Conservation (phyloP, 2,113 vertebrate species). For the Notothenia rossii region DNA sequence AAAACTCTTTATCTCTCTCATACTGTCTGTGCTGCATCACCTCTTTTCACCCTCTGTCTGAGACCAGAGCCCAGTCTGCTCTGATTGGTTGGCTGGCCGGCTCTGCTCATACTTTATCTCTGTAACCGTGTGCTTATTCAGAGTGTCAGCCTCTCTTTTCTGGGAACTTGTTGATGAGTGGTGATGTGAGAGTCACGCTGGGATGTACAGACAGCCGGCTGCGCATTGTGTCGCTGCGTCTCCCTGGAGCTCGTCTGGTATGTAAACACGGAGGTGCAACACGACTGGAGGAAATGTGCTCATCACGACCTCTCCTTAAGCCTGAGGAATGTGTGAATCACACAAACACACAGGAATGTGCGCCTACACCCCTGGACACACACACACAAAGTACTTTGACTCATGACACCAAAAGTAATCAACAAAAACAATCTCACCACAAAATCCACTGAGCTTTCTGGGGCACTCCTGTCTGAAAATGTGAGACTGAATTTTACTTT, state of each 20-base stretch:
- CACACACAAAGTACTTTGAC: too few relatives aligned
- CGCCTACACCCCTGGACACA: conserved; percentile 43
- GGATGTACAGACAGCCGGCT: conserved; percentile 46
- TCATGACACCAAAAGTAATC: too few relatives aligned
- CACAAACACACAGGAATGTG: conserved; percentile 57
- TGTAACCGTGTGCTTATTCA: too few relatives aligned
- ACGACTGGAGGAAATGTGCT: conserved; percentile 62
- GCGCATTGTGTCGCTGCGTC: conserved; percentile 54
- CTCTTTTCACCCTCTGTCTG: too few relatives aligned
- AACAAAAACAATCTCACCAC: not conserved
- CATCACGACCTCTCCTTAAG: conserved; percentile 67
- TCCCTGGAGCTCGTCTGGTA: conserved; percentile 69
- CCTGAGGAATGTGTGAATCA: conserved; percentile 72
- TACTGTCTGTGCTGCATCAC: too few relatives aligned
- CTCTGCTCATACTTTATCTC: too few relatives aligned
- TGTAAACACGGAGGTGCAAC: conserved; percentile 69
- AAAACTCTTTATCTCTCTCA: too few relatives aligned
- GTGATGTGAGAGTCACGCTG: conserved; percentile 21
- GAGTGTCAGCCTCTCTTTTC: conserved; percentile 2
- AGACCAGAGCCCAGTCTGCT: too few relatives aligned
- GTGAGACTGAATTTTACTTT: not conserved
- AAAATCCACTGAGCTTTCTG: not conserved
- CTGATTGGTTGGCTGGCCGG: too few relatives aligned
- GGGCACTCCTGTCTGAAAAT: not conserved
- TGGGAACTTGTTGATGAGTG: conserved; percentile 33